Base-by-base conservation (phyloP, 2,888 invertebrate genomes). In the Amiota minor region DNA sequence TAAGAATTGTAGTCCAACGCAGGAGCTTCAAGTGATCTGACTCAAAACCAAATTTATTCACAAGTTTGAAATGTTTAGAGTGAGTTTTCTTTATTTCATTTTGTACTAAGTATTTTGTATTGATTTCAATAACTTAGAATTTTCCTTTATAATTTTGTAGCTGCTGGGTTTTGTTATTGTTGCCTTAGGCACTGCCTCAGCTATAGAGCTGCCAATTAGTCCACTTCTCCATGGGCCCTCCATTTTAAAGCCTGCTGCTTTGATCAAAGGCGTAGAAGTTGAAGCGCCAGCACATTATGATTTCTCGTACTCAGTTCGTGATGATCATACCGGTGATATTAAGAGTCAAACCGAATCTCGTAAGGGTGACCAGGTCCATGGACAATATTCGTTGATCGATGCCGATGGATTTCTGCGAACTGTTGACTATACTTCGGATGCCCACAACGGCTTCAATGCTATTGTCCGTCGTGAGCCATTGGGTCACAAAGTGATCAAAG, bases 361-460 rank as follows among this genome's bases (percentile, higher is more conserved):
- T 71, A 89, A 90, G 79, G 92, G 91, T 59, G 92, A 92, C 79
- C 87, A 89, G 74, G 91, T 92, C 18, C 90, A 91, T 70, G 92
- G 92, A 14, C 90, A 90, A 82, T 92, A 92, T 83, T 90, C 91
- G 10, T 85, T 92, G 62, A 86, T 92, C 76, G 92, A 92, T 81
- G 85, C 92, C 76, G 92, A 92, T 86, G 92, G 92, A 49, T 90
- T 89, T 76, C 89, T 90, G 77, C 89, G 92, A 75, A 91, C 89
- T 64, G 92, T 92, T 56, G 91, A 92, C 77, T 92, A 92, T 83
- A 90, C 91, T 65, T 91, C 92, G 62, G 92, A 92, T 85, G 89
- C 90, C 45, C 90, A 91, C 79, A 91, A 90, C 76, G 92, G 92
- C 70, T 92, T 92, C 88, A 92, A 92, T 82, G 92, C 92, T 45